Evolutionary conservation across 1,140 invertebrate genomes (phyloP).

Genomic region (Drosophila ambigua): DNA sequence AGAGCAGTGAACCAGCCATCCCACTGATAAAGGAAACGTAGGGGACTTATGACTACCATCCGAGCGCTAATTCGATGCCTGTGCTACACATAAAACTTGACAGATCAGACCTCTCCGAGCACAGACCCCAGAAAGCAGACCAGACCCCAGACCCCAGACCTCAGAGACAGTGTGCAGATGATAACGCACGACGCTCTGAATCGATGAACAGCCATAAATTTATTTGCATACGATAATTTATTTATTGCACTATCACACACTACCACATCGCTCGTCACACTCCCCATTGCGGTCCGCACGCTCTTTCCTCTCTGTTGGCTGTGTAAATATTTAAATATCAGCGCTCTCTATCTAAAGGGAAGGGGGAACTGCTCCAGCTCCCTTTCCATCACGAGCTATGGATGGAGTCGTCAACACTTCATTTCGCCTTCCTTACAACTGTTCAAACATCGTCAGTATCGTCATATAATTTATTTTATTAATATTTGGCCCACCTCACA

Average conservation of each 20-base stretch:
- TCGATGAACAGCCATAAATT: slow-evolving; percentile 60
- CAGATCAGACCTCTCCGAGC: not conserved
- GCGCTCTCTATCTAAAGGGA: not conserved
- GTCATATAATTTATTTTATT: slow-evolving; percentile 38
- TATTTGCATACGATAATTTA: slow-evolving; percentile 80
- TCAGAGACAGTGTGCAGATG: slow-evolving; percentile 46
- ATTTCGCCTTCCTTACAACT: slow-evolving; percentile 72
- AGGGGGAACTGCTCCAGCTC: not conserved
- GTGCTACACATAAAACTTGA: slow-evolving; percentile 64
- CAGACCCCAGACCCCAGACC: not conserved
- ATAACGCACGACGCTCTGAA: slow-evolving; percentile 34
- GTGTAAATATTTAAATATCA: slow-evolving; percentile 54
- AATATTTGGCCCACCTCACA: slow-evolving; percentile 27
- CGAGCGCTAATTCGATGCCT: slow-evolving; percentile 67
- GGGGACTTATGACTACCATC: slow-evolving; percentile 10
- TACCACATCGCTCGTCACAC: slow-evolving; percentile 13
- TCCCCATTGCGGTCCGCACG: not conserved
- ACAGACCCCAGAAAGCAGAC: not conserved
- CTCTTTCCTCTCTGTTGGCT: not conserved
- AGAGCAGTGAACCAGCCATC: slow-evolving; percentile 8
- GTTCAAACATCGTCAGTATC: slow-evolving; percentile 64
- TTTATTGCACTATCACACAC: slow-evolving; percentile 62
- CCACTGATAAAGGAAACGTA: slow-evolving; percentile 36
- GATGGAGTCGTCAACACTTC: slow-evolving; percentile 40
- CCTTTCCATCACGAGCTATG: slow-evolving; percentile 22